Evolutionary conservation across 1,140 invertebrate genomes (phyloP).

Genomic region (Chelonus insularis): DNA sequence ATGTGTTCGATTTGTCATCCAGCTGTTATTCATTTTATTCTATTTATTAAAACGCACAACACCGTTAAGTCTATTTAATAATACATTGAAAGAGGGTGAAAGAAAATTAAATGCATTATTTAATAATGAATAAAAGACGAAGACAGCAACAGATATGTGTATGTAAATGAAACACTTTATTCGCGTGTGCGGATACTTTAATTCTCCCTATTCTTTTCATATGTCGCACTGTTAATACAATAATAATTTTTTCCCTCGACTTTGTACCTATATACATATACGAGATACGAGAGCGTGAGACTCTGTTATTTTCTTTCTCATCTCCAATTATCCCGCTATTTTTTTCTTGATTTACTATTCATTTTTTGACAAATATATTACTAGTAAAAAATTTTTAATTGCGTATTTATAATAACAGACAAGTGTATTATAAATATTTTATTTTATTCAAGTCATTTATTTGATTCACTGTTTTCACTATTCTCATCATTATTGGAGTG

Average conservation of each 20-base stretch:
- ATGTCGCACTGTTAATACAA: slow-evolving; percentile 22
- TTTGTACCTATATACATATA: slow-evolving; percentile 10
- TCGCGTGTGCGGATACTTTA: not conserved
- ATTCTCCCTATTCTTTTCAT: slow-evolving; percentile 6
- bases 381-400: no score
- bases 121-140: not conserved
- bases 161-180: not conserved
- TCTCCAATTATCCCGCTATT: not conserved
- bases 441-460: no score
- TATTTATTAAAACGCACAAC: not conserved
- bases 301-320: not conserved
- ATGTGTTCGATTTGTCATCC: slow-evolving; percentile 4
- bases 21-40: not conserved
- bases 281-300: slow-evolving; percentile 29
- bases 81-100: not conserved
- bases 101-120: not conserved
- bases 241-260: slow-evolving; percentile 28
- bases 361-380: not conserved
- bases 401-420: no score
- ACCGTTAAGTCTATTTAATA: not conserved
- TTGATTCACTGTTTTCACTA: no score
- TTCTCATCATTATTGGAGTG: no score
- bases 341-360: not conserved
- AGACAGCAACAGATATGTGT: not conserved
- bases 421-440: no score